Evolutionary conservation across 1,140 invertebrate species (phyloP).

Genomic region (Acromyrmex echinatior): DNA sequence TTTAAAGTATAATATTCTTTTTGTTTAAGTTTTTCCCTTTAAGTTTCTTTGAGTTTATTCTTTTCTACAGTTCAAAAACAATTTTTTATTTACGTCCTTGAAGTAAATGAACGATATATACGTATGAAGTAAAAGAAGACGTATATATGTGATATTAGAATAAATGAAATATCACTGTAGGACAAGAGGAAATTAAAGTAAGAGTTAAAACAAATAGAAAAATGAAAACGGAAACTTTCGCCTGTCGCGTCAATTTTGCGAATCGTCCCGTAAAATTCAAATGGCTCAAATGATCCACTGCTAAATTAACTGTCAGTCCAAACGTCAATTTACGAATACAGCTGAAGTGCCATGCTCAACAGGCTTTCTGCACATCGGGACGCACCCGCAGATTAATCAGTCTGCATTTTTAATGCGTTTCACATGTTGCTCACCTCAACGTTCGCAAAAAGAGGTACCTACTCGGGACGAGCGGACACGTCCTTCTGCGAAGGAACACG

Average conservation of each 20-base stretch:
- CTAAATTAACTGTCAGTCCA: constrained; percentile 28
- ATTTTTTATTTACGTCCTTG: too few relatives aligned
- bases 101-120: too few relatives aligned
- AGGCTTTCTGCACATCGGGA: neutral
- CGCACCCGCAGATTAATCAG: constrained; percentile 36
- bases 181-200: constrained; percentile 15
- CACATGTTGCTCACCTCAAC: constrained; percentile 29
- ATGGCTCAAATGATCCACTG: too few relatives aligned
- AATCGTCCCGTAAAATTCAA: neutral
- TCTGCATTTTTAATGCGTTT: constrained; percentile 16
- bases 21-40: too few relatives aligned
- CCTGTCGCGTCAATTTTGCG: neutral
- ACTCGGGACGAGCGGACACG: neutral
- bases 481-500: constrained; percentile 52
- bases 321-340: constrained; percentile 19
- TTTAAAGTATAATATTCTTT: too few relatives aligned
- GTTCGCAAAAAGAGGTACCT: neutral
- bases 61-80: too few relatives aligned
- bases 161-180: neutral
- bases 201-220: neutral
- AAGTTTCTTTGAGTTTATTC: too few relatives aligned
- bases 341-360: neutral
- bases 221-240: neutral
- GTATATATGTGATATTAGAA: neutral
- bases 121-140: neutral